phyloP scores from a whole-genome alignment of 2,888 invertebrate genomes.

The Eucera pruinosa region DNA sequence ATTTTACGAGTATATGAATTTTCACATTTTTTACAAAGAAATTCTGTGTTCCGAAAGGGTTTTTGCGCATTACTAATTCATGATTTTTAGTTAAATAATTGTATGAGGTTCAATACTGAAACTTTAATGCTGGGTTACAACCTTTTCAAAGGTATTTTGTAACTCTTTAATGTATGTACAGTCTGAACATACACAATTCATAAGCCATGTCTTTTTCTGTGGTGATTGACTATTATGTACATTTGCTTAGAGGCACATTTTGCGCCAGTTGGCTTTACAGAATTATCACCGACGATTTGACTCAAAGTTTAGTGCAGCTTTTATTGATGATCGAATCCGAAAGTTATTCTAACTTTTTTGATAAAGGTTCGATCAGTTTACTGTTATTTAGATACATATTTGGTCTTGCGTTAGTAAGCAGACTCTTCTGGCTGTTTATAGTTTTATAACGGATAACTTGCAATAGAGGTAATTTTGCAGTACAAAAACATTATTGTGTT shows the following conservation, averaged over 20 bases:
- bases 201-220: constrained; percentile 59
- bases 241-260: constrained; percentile 74
- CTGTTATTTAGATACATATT: constrained; percentile 49
- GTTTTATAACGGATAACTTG: constrained; percentile 51
- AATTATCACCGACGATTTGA: constrained; percentile 59
- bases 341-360: constrained; percentile 36
- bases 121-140: constrained; percentile 57
- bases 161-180: constrained; percentile 62
- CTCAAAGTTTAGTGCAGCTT: constrained; percentile 45
- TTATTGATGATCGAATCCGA: constrained; percentile 39
- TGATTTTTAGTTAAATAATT: constrained; percentile 46
- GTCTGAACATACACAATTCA: constrained; percentile 56
- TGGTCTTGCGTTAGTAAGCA: constrained; percentile 57
- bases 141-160: constrained; percentile 61
- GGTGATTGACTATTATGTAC: constrained; percentile 70
- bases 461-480: constrained; percentile 58
- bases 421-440: constrained; percentile 54
- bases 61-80: constrained; percentile 29
- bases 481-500: constrained; percentile 66
- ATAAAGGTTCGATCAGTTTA: constrained; percentile 46
- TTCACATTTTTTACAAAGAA: constrained; percentile 57
- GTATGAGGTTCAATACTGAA: constrained; percentile 63
- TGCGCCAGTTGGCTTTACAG: constrained; percentile 66
- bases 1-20: constrained; percentile 47
- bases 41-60: constrained; percentile 34